Percentiles rank a stretch among this genome's conserved stretches.
phyloP scores from a whole-genome alignment of 2,113 vertebrate genomes.

The Chloropsis hardwickii region DNA sequence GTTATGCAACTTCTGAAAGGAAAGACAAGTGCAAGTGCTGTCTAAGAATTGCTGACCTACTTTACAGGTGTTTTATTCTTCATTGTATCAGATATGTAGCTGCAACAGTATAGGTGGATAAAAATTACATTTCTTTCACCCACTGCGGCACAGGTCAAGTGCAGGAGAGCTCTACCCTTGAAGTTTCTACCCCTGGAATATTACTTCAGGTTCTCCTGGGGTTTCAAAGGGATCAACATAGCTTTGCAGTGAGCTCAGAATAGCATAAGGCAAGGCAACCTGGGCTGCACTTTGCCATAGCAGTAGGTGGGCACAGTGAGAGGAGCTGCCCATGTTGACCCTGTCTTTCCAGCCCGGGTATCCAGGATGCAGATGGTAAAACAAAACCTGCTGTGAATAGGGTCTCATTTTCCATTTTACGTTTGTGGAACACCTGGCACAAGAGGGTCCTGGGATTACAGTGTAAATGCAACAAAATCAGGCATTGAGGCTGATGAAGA shows the following conservation, averaged over 20 bases:
- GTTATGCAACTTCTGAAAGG: background rate
- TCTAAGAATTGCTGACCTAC: conserved; percentile 30
- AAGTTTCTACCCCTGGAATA: background rate
- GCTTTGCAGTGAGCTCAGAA: background rate
- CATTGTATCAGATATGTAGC: background rate
- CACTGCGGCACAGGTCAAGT: background rate
- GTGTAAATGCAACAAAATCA: background rate
- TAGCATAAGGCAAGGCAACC: background rate
- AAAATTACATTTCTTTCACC: background rate
- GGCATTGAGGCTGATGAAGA: background rate
- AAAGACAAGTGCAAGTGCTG: background rate
- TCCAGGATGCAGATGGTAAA: background rate
- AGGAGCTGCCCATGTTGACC: background rate
- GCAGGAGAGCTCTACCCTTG: background rate
- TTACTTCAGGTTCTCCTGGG: background rate
- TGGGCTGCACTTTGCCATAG: background rate
- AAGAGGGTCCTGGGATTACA: background rate
- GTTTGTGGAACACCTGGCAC: background rate
- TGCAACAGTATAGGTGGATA: background rate
- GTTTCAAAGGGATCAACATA: background rate
- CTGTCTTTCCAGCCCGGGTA: background rate
- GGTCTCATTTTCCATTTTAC: background rate
- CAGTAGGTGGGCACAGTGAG: background rate
- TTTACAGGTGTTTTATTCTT: conserved; percentile 13
- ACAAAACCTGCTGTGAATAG: fast-evolving